Evolutionary conservation across 2,797 vertebrate species (phyloP).

Genomic region (Acrossocheilus fasciatus): DNA sequence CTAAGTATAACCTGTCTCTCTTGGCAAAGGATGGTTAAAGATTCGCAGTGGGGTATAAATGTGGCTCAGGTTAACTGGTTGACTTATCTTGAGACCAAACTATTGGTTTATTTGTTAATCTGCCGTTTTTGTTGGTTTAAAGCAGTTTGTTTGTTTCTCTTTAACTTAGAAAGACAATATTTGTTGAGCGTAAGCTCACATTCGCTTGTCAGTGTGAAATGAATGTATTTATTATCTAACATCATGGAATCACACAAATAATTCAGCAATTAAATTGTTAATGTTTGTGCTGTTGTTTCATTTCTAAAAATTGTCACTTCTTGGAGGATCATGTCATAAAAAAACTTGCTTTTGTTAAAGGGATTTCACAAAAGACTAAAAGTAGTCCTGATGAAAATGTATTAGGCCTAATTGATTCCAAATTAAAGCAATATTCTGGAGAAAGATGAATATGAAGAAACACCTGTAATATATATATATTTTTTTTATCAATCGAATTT

Average conservation of each 20-base stretch:
- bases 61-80: conserved; percentile 60
- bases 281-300: not conserved
- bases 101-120: conserved; percentile 1
- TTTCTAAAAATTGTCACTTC: not conserved
- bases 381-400: not conserved
- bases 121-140: conserved; percentile 5
- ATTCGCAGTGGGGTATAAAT: conserved; percentile 70
- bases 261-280: not conserved
- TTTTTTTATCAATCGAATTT: not conserved
- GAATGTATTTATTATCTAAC: not conserved
- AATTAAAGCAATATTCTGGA: no score
- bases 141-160: not conserved
- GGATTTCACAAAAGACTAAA: not conserved
- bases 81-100: not conserved
- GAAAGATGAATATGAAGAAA: not conserved
- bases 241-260: not conserved
- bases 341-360: not conserved
- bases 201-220: not conserved
- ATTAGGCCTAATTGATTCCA: no score
- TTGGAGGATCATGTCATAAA: not conserved
- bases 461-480: no score
- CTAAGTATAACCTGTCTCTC: conserved; percentile 70
- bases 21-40: conserved; percentile 65
- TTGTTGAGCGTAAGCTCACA: not conserved
- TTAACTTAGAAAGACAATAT: not conserved